These are phyloP conservation scores for Caranx melampygus DNA, from an alignment of 2,113 vertebrate species.

Conservation along the genomic window DNA sequence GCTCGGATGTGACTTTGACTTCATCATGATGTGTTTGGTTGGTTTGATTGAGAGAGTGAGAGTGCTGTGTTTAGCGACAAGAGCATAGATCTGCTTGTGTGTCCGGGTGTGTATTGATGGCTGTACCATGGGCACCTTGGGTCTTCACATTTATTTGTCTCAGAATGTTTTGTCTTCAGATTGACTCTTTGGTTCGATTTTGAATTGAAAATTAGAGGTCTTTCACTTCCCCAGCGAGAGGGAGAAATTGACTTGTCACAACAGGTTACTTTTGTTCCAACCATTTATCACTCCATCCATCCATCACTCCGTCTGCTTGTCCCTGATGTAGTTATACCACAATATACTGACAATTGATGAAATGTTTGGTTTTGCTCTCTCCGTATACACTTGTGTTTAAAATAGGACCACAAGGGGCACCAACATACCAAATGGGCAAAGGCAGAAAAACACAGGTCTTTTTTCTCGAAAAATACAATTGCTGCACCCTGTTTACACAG, in stretches of 20 bases:
- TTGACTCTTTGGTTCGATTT: not conserved
- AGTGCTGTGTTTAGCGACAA: not conserved
- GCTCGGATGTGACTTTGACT: slow-evolving; percentile 35
- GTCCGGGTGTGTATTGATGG: not conserved
- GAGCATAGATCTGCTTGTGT: not conserved
- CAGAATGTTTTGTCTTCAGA: not conserved
- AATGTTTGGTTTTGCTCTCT: slow-evolving; percentile 25
- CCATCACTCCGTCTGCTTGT: slow-evolving; percentile 20
- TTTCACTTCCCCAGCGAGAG: slow-evolving; percentile 26
- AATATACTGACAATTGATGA: slow-evolving; percentile 31
- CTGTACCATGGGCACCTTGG: not conserved
- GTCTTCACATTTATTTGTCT: not conserved
- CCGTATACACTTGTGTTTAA: slow-evolving; percentile 16
- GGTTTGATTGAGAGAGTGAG: slow-evolving; percentile 30
- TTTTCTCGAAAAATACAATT: not conserved
- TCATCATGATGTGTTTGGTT: slow-evolving; percentile 50
- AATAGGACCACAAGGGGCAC: slow-evolving; percentile 8
- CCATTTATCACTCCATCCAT: slow-evolving; percentile 37
- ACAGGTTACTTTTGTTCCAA: slow-evolving; percentile 39
- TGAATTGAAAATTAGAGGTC: too few relatives aligned
- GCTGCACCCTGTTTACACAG: too few relatives aligned
- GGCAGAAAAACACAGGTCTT: not conserved
- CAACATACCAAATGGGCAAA: not conserved
- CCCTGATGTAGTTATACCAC: slow-evolving; percentile 53
- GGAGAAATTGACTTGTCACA: slow-evolving; percentile 64